These are phyloP conservation scores for Catharus bicknelli DNA, from an alignment of 2,113 vertebrate species.

Conservation along the genomic window DNA sequence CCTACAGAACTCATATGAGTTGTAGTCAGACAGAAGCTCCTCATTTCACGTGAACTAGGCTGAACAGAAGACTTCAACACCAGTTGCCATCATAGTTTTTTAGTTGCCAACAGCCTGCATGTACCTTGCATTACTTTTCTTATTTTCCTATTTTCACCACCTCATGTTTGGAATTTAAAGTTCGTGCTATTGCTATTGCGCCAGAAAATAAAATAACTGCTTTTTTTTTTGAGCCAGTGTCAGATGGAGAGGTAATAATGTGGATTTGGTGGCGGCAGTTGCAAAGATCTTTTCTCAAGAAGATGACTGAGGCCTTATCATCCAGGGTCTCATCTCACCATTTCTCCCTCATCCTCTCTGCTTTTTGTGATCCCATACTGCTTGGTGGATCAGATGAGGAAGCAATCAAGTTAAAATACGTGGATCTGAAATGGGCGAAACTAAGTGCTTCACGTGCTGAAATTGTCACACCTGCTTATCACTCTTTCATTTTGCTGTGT, in stretches of 20 bases:
- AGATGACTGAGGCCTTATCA: neutral
- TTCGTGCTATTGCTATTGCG: neutral
- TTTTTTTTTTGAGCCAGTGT: neutral
- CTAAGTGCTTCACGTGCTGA: neutral
- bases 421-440: neutral
- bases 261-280: neutral
- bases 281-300: neutral
- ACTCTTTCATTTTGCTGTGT: neutral
- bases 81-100: neutral
- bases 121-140: neutral
- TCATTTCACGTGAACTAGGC: neutral
- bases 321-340: neutral
- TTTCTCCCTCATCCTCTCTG: neutral
- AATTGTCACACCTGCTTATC: neutral
- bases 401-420: neutral
- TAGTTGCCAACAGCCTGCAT: accelerated
- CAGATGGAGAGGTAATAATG: neutral
- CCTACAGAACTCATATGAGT: neutral
- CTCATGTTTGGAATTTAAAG: neutral
- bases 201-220: neutral
- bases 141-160: neutral
- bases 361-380: neutral
- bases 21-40: neutral
- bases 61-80: neutral
- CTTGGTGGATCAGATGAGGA: neutral